These are phyloP conservation scores for Bos taurus DNA, from an alignment of 2,113 vertebrate species.

Conservation along the genomic window ARS-UCD2.0 NC_037328.1:22346501-22347000, in stretches of 20 bases:
- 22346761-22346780: background rate
- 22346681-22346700: background rate
- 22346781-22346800: background rate
- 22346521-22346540: rapidly evolving
- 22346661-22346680: background rate
- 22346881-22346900: background rate
- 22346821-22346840: background rate
- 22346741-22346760: background rate
- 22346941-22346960: background rate
- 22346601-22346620: background rate
- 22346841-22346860: background rate
- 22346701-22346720: background rate
- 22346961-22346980: background rate
- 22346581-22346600: background rate
- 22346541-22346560: background rate
- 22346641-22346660: background rate
- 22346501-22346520: background rate
- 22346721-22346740: background rate
- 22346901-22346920: background rate
- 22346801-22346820: background rate
- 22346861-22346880: background rate
- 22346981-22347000: background rate
- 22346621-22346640: background rate
- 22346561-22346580: background rate
- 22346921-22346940: background rate